Conservation (phyloP, 2,113 vertebrate genomes). For the Sterrhoptilus dennistouni region DNA sequence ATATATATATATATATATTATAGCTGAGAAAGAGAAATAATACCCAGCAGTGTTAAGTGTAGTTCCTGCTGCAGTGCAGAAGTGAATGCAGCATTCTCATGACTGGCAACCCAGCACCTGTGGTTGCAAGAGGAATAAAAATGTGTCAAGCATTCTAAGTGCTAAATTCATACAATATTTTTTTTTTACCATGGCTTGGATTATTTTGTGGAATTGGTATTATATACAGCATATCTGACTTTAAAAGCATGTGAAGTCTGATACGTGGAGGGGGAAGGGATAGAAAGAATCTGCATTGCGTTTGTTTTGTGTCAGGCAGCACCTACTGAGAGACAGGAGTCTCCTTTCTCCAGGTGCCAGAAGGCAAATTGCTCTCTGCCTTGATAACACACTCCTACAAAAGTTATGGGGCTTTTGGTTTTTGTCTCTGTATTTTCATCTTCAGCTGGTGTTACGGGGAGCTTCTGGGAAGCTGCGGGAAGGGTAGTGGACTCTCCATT, state of each 20-base stretch:
- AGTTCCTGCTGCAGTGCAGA: not conserved
- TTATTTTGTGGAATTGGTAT: not conserved
- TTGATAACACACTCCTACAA: not conserved
- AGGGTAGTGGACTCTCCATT: not conserved
- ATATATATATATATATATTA: not conserved
- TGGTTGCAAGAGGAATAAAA: not conserved
- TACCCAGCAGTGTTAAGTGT: not conserved
- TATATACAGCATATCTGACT: not conserved
- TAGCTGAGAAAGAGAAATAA: not conserved
- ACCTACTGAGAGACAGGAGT: not conserved
- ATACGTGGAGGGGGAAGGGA: accelerated
- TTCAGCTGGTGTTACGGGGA: not conserved
- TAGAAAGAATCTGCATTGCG: not conserved
- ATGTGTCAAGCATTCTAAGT: not conserved
- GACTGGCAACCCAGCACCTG: not conserved
- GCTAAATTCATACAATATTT: not conserved
- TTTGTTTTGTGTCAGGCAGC: not conserved
- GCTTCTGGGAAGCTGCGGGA: accelerated
- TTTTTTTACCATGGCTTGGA: not conserved
- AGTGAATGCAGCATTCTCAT: not conserved
- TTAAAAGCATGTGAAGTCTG: not conserved
- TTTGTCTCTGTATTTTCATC: not conserved
- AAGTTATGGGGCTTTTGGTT: not conserved
- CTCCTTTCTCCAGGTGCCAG: not conserved
- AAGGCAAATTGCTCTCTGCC: not conserved